Base-by-base conservation (phyloP, 2,888 invertebrate genomes). In the Drosophila quinaria region DNA sequence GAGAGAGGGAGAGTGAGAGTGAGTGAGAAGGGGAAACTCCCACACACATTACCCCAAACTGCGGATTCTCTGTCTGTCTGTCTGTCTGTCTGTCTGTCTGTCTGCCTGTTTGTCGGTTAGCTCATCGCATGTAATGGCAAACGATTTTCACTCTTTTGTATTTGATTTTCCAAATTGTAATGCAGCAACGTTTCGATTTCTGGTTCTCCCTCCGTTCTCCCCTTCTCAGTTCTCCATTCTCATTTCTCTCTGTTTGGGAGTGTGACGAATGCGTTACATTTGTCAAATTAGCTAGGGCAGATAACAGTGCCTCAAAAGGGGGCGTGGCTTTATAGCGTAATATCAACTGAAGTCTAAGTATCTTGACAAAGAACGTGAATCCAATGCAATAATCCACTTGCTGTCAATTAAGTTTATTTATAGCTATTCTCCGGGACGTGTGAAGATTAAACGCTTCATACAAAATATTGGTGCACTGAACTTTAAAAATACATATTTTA, bases 91-190 rank as follows among this genome's bases (percentile, higher is more conserved):
- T 58, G 68, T 61, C 74, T 70, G 17, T 13, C 17, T 31, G 15
- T 41, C 15, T 58, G 68, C 59, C 74, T 70, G 60, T 55, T 64
- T 62, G 65, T 66, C 70, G 55, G 61, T 72, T 69, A 60, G 77
- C 71, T 82, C 83, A 72, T 80, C 74, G 59, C 64, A 35, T 80
- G 69, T 81, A 83, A 81, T 88, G 76, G 66, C 87, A 78, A 76
- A 17, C 80, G 81, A 80, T 83, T 86, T 84, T 87, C 82, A 79
- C 78, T 83, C 78, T 81, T 87, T 81, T 80, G 82, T 79, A 71
- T 87, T 87, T 85, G 81, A 78, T 88, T 88, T 72, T 77, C 69
- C 52, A 69, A 80, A 87, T 72, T 77, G 74, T 75, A 67, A 73
- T 59, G 35, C 47, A 29, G 56, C 19, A 37, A 49, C 71, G 70